Evolutionary conservation across 2,113 vertebrate species (phyloP), one percentile per base, ranked within the genome.

Genomic region (Rhegmatorhina hoffmannsi): DNA sequence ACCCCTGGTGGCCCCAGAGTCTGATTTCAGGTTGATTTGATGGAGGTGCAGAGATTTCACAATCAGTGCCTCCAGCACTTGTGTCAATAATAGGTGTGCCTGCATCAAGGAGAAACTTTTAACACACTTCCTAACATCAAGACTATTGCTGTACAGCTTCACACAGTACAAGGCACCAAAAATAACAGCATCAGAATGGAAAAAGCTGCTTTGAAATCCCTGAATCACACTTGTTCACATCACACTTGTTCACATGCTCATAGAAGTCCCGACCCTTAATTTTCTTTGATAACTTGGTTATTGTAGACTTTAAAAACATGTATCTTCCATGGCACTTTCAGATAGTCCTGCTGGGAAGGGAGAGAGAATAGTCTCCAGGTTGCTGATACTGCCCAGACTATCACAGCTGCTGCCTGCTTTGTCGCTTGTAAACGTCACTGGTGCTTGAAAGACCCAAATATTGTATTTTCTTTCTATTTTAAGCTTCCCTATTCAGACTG

Each of bases 181-280:
- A 91, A 40, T 52, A 43, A 4, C 0, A 0, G 25, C 36, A 8
- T 40, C 0, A 0, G 11, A 21, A 4, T 34, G 43, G 67, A 40
- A 58, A 53, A 84, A 49, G 6, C 44, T 83, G 36, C 36, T 83
- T 40, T 26, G 63, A 77, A 92, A 74, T 86, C 25, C 13, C 0
- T 55, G 36, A 83, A 72, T 66, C 19, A 8, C 43, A 1, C 24
- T 52, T 43, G 34, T 56, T 49, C n/a, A 11, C 1, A 4, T 36
- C 19, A 8, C 43, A 1, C 24, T 52, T 43, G 34, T 56, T 49
- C n/a, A 11, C 1, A 4, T 36, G 34, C 34, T 43, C 25, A 1
- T 3, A 36, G 46, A 69, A 88, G n/a, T 49, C 36, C 36, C 40
- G 69, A 44, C 21, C 14, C 29, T 53, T 80, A 21, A 24, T 93